phyloP scores from a whole-genome alignment of 2,113 vertebrate genomes.

The Porphyrio hochstetteri region DNA sequence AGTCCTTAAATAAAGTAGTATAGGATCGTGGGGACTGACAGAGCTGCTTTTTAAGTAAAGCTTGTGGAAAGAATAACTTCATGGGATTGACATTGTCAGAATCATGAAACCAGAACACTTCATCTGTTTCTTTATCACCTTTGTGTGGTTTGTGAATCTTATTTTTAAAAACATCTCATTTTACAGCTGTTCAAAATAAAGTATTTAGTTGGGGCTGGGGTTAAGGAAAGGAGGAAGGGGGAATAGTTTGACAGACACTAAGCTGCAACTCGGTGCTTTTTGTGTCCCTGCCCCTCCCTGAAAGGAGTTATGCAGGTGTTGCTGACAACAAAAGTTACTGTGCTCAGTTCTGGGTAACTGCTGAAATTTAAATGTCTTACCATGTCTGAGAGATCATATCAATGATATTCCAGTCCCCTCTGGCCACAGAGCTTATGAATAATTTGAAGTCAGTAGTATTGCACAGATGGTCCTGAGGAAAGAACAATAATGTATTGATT shows the following conservation, averaged over 20 bases:
- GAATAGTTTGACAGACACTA: neutral
- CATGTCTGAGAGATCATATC: neutral
- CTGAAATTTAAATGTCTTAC: neutral
- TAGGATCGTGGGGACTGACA: neutral
- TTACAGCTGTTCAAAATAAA: neutral
- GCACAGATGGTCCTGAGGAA: constrained; percentile 6
- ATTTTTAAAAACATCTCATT: neutral
- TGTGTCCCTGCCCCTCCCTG: neutral
- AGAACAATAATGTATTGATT: neutral
- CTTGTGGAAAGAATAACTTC: neutral
- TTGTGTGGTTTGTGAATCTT: neutral
- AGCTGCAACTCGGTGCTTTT: neutral
- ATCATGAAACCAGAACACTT: neutral
- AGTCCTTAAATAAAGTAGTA: neutral
- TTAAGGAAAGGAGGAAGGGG: neutral
- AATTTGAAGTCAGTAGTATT: neutral
- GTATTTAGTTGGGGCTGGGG: neutral
- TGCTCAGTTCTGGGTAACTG: neutral
- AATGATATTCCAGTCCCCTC: neutral
- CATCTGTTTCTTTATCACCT: neutral
- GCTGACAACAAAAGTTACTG: neutral
- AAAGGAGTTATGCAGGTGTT: neutral
- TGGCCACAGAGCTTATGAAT: neutral
- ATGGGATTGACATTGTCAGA: neutral
- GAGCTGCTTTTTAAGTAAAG: neutral